Evolutionary conservation across 2,888 invertebrate genomes (phyloP), one percentile per base, ranked within the genome.

Genomic region (Dexiosoma caninum): DNA sequence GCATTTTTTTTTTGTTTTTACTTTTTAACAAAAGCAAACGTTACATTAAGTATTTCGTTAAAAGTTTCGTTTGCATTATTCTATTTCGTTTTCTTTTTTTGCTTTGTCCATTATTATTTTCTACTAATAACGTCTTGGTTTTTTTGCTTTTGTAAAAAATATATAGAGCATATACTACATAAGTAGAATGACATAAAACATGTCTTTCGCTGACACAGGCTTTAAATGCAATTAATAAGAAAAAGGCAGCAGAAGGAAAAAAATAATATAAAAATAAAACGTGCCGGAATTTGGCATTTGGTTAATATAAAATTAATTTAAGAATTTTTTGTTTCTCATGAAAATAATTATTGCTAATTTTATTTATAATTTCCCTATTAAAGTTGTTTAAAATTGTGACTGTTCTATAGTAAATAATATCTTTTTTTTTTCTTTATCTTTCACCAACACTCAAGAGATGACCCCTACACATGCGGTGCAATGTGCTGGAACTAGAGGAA

Each of bases 151-250:
- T n/a, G n/a, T n/a, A n/a, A 12, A 55, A 72, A 78, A 74, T 75
- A 79, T 79, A 75, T 79, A 70, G 79, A 79, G 79, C 79, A 79
- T 75, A 66, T n/a, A n/a, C n/a, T n/a, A n/a, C n/a, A n/a, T 32
- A 79, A 70, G 35, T 55, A 70, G 69, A 70, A 74, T 79, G 69
- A 64, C 75, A 77, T 40, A 70, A 76, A 77, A 64, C 64, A 71
- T 49, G 51, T 75, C 51, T 27, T 44, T 32, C n/a, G 9, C 30
- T 49, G 66, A 57, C 44, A 55, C 19, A 40, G 19, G 8, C 49
- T 49, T 2, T 51, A 12, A 46, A 37, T 16, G 37, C 23, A 59
- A 23, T 59, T 27, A 27, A 44, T 57, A 46, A 51, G 40, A 37
- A 14, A 14, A 23, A 21, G 5, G 14, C n/a, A 16, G 16, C 7